phyloP scores from a whole-genome alignment of 2,888 invertebrate species.

The Geophilus truncorum region DNA sequence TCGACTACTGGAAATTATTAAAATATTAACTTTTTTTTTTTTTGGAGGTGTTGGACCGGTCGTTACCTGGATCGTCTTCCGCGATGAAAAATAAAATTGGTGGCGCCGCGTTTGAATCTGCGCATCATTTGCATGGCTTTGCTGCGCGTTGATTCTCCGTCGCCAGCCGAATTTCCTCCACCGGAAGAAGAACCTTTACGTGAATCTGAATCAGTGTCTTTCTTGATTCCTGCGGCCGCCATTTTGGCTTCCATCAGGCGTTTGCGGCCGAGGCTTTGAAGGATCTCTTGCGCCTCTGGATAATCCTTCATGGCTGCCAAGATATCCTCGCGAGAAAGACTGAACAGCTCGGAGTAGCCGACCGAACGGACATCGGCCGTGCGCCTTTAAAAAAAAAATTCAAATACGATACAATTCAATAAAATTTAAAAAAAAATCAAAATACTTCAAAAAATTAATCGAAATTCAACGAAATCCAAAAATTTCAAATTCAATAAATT shows the following conservation, averaged over 20 bases:
- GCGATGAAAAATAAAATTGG: constrained; percentile 33
- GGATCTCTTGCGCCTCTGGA: constrained; percentile 89
- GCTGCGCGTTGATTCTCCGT: constrained; percentile 34
- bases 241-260: constrained; percentile 72
- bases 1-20: no score
- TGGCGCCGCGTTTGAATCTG: constrained; percentile 34
- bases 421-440: not conserved
- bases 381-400: constrained; percentile 57
- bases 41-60: no score
- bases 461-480: not conserved
- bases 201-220: constrained; percentile 28
- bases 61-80: constrained; percentile 37
- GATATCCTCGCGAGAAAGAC: constrained; percentile 88
- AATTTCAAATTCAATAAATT: no score
- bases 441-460: not conserved
- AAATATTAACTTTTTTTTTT: no score
- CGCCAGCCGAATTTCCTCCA: constrained; percentile 2
- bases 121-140: constrained; percentile 36
- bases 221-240: constrained; percentile 41
- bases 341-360: constrained; percentile 91
- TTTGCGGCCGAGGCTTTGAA: constrained; percentile 81
- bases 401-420: not conserved
- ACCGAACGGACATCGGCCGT: constrained; percentile 95
- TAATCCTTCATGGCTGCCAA: constrained; percentile 94
- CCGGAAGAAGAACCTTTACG: constrained; percentile 22